Conservation (phyloP, 2,888 invertebrate species). For the Camponotus fellah region DNA sequence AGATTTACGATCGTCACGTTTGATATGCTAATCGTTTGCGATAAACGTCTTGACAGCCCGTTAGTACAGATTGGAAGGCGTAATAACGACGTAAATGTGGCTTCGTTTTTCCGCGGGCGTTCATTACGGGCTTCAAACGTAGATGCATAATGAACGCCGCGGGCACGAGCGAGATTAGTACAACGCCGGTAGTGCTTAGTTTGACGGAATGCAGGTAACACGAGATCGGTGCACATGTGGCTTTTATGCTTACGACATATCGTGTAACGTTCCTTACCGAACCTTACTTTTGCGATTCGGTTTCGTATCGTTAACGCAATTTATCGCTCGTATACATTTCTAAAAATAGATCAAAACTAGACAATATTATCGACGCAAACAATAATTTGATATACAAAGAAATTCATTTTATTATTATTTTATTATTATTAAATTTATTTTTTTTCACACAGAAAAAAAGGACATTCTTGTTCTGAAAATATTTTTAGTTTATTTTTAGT, state of each 20-base stretch:
- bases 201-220: constrained; percentile 72
- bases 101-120: constrained; percentile 24
- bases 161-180: constrained; percentile 50
- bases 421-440: too few species aligned
- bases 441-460: too few species aligned
- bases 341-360: not conserved
- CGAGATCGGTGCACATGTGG: constrained; percentile 63
- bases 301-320: constrained; percentile 45
- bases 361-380: not conserved
- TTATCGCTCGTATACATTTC: not conserved
- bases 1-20: not conserved
- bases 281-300: constrained; percentile 49
- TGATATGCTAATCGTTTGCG: not conserved
- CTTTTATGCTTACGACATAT: constrained; percentile 69
- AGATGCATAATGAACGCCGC: constrained; percentile 44
- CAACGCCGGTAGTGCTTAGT: constrained; percentile 59
- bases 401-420: too few species aligned
- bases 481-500: too few species aligned
- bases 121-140: constrained; percentile 53
- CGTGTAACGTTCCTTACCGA: constrained; percentile 58
- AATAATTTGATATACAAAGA: not conserved
- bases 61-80: constrained; percentile 12
- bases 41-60: constrained; percentile 19
- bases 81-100: constrained; percentile 43
- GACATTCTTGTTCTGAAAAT: too few species aligned